Evolutionary conservation across 2,888 invertebrate genomes (phyloP), one percentile per base, ranked within the genome.

Genomic region (Antitype chi): DNA sequence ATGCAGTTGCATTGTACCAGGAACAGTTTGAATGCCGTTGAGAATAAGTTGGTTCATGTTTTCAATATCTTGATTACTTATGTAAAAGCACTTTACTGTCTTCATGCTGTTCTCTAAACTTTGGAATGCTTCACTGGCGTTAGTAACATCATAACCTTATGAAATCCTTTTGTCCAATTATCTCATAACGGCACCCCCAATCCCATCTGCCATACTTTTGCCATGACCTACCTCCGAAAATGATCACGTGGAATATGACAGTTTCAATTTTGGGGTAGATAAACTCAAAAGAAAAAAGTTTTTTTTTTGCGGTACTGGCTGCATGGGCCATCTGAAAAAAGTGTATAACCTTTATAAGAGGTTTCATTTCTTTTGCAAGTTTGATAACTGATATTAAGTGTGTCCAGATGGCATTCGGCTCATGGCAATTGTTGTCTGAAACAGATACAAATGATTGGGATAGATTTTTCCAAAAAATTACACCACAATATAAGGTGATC

Each of bases 331-430:
- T 71, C 71, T 28, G 49, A 63, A 70, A 63, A 71, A 71, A 63
- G 32, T 63, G 63, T 25, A 70, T 70, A 47, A 70, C 59, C 4
- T 47, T 59, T n/a, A 47, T 47, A 49, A 0, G 25, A 64, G 62
- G 53, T 11, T 62, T 49, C n/a, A 49, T 28, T 66, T 23, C 57
- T 66, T 57, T 73, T 9, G 49, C 47, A 47, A 38, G 55, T 57
- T 66, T 73, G n/a, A 73, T 57, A 28, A 59, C 47, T 25, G 73
- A 59, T 2, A 73, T 28, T 2, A 73, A 57, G 55, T 73, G 66
- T 57, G 57, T 59, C 73, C 73, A 73, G 25, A 73, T 73, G 15
- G 66, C 66, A 38, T 53, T 55, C n/a, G 72, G 66, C 25, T 73
- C 72, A 57, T 73, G 72, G 66, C 47, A 73, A 43, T 57, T 64